Percentiles rank a stretch among this genome's conserved stretches.
Evolutionary conservation across 1,140 invertebrate genomes (phyloP).

Genomic region (Gryon sp.): DNA sequence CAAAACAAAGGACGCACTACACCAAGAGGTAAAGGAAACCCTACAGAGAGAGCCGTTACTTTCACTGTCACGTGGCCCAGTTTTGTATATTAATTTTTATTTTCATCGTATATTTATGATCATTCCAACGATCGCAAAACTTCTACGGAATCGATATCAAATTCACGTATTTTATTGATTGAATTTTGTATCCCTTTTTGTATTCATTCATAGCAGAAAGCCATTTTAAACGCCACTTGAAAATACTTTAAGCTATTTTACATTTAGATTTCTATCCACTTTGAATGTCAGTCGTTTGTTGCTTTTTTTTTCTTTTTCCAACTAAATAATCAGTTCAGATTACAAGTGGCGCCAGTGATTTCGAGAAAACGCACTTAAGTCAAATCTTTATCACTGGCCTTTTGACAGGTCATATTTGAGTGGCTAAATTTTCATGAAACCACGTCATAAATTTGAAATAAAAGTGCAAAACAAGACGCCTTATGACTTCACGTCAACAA

Average conservation of each 20-base stretch:
- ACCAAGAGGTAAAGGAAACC: constrained; percentile 61
- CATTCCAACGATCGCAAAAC: constrained; percentile 5
- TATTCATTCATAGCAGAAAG: no score
- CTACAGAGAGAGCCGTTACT: constrained; percentile 66
- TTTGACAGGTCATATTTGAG: constrained; percentile 26
- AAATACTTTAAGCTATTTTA: no score
- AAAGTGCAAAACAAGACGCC: constrained; percentile 3
- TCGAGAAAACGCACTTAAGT: constrained; percentile 5
- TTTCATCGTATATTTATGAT: constrained; percentile 38
- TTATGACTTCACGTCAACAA: constrained; percentile 1
- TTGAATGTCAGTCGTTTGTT: no score
- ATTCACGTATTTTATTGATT: no score
- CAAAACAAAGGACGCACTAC: constrained; percentile 67
- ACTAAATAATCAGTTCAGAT: constrained; percentile 13
- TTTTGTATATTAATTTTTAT: constrained; percentile 65
- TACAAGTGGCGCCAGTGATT: constrained; percentile 14
- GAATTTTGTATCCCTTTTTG: no score
- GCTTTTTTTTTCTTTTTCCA: no score
- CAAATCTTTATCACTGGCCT: constrained; percentile 2
- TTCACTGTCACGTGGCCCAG: constrained; percentile 65
- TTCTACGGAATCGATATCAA: constrained; percentile 49
- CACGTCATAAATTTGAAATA: constrained; percentile 13
- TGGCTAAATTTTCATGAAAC: constrained; percentile 10
- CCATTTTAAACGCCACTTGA: not conserved
- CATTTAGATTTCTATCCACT: no score